Base-by-base conservation (phyloP, 2,113 vertebrate species). In the Baryphthengus martii region DNA sequence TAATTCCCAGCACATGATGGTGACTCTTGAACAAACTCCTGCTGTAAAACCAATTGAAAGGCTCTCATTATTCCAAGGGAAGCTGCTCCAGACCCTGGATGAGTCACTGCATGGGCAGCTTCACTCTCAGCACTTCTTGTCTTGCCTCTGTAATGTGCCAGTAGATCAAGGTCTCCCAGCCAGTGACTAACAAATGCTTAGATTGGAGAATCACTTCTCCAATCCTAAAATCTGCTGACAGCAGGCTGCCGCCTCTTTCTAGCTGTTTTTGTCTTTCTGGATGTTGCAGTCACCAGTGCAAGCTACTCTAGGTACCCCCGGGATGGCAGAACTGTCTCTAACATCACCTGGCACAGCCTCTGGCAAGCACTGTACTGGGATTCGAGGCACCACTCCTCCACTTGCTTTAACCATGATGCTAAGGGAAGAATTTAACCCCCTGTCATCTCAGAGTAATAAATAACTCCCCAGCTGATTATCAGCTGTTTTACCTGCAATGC, bases 401-500 rank as follows among this genome's bases (percentile, higher is more conserved):
- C 35, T 59, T 71, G 35, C 25, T 39, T 80, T 42, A 67, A 44
- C 61, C 35, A 3, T 19, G 55, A 45, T 72, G 14, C 28, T 21
- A 45, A 72, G 20, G 42, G 56, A 91, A 92, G 59, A 77, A 78
- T 92, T 81, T 74, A 78, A 62, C 8, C 19, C 42, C 20, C 75
- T 93, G 95, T 76, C 89, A 58, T 59, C 61, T 78, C 40, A 63
- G 82, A 58, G 25, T 91, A 90, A 95, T 92, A 89, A 95, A 96
- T 29, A 94, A 89, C 68, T 93, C 82, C 55, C 52, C 88, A 96
- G 78, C 72, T 85, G 91, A 85, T 96, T 93, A 93, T 93, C 85
- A 95, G 78, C 91, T 97, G 53, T 39, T 95, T 96, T 90, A 84
- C 89, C 92, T 92, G 78, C 82, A 70, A 2, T 82, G 28, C 45